phyloP scores from a whole-genome alignment of 2,113 vertebrate species.

The Peucedramus taeniatus region DNA sequence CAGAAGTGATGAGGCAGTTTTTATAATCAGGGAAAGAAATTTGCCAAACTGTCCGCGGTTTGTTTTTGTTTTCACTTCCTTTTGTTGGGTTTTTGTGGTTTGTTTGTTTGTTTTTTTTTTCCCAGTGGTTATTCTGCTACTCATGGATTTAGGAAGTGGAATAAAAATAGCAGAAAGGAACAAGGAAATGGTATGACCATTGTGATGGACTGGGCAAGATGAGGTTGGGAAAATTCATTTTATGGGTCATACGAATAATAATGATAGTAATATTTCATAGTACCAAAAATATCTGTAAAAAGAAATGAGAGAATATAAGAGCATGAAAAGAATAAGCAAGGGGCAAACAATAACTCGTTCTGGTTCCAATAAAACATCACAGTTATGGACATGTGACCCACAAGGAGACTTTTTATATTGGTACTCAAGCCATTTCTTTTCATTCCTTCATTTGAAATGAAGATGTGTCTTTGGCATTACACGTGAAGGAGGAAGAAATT shows the following conservation, averaged over 20 bases:
- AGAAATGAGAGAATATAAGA: background rate
- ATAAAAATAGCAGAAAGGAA: background rate
- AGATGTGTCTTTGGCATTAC: background rate
- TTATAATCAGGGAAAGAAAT: slow-evolving; percentile 46
- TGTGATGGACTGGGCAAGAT: background rate
- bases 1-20: background rate
- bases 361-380: slow-evolving; percentile 64
- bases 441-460: background rate
- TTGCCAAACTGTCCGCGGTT: slow-evolving; percentile 41
- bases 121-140: background rate
- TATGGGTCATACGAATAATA: background rate
- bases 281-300: slow-evolving; percentile 71
- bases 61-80: background rate
- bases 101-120: background rate
- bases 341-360: slow-evolving; percentile 18
- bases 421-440: background rate
- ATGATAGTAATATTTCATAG: background rate
- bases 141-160: background rate
- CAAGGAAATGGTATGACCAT: background rate
- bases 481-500: background rate
- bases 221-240: background rate
- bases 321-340: slow-evolving; percentile 47
- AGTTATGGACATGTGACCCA: background rate
- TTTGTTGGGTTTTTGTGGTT: background rate
- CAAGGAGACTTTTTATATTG: background rate